Percentiles rank a stretch among this genome's conserved stretches.
phyloP scores from a whole-genome alignment of 2,113 vertebrate species.

The Psophia crepitans region DNA sequence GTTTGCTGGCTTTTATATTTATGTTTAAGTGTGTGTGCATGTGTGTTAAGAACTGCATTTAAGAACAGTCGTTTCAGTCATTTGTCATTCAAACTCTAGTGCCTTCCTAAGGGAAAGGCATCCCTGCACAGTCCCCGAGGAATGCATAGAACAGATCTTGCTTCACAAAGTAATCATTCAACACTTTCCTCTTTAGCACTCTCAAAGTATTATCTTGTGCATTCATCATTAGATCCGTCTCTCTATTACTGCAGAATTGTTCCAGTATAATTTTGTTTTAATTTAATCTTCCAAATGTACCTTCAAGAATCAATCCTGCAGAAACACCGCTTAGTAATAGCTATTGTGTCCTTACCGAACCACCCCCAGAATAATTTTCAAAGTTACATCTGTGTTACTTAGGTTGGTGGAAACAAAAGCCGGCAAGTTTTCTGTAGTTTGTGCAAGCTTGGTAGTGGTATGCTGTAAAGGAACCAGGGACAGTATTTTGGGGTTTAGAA shows the following conservation, averaged over 20 bases:
- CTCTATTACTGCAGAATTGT: conserved; percentile 1
- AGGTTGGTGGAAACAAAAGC: not conserved
- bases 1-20: not conserved
- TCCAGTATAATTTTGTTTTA: not conserved
- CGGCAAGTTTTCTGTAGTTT: not conserved
- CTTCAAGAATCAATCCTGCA: not conserved
- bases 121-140: not conserved
- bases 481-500: not conserved
- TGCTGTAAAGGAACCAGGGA: not conserved
- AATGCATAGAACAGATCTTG: not conserved
- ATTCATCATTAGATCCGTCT: conserved; percentile 29
- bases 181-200: not conserved
- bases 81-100: conserved; percentile 3
- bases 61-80: conserved; percentile 25
- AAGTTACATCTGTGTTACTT: not conserved
- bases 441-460: not conserved
- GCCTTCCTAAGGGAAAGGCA: not conserved
- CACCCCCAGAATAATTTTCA: not conserved
- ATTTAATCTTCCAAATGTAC: conserved; percentile 46
- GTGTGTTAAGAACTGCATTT: not conserved
- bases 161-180: conserved; percentile 28
- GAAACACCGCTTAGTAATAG: not conserved
- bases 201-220: conserved; percentile 11
- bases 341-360: not conserved
- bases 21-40: not conserved